Evolutionary conservation across 1,140 invertebrate species (phyloP), one percentile per base, ranked within the genome.

Genomic region (Drusus annulatus): DNA sequence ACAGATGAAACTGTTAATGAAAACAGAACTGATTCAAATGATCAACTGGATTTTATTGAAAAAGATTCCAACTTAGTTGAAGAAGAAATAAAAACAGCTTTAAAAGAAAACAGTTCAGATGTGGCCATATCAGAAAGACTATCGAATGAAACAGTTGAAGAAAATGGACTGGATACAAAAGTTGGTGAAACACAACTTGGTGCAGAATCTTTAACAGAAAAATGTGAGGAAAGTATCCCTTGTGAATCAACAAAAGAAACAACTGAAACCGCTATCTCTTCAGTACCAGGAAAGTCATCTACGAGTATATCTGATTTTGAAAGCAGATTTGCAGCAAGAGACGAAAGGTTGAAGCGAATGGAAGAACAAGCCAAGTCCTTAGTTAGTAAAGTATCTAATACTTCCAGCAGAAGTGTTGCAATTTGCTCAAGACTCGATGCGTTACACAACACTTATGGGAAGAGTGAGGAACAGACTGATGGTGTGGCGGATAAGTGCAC

Each of bases 331-430:
- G 88, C 88, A 54, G 89, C 89, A 6, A 84, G 89, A 63, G 89
- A 90, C 69, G 73, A 86, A 16, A 85, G 89, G 25, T 83, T 90
- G 10, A 88, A 88, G 81, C 84, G 86, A 80, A 84, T 90, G 63
- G 89, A 90, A 85, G 89, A 90, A 80, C 89, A 90, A 86, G 89
- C 89, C 0, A 90, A 90, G 83, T 89, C 86, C 28, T 85, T 90
- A 19, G 89, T 90, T 0, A 89, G 85, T 50, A 89, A 87, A 86
- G 88, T 89, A 13, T 88, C 89, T 31, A 88, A 89, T 84, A 90
- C 89, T 7, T 87, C 87, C 16, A 86, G 86, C 3, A 90, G 89
- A 84, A 87, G 88, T n/a, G 86, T 89, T 1, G 88, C 87, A 85
- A 89, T 90, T 76, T 84, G 87, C 80, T 89, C 89, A 65, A 90